phyloP scores from a whole-genome alignment of 2,797 vertebrate genomes.

The Meriones psammophilus region DNA sequence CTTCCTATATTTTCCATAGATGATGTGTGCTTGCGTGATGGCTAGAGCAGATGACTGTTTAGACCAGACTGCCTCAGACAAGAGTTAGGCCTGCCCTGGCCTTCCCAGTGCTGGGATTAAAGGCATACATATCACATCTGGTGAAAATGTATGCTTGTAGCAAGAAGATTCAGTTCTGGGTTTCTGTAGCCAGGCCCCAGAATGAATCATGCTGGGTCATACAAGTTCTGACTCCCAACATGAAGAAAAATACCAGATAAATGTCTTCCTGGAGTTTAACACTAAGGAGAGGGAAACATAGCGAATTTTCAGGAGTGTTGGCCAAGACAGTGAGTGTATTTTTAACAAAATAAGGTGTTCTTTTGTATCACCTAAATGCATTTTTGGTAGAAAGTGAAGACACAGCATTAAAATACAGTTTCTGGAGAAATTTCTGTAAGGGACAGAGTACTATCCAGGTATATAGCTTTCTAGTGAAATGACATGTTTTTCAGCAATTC shows the following conservation, averaged over 20 bases:
- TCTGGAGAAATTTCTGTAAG: slow-evolving; percentile 48
- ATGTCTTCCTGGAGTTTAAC: slow-evolving; percentile 23
- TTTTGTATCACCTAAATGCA: slow-evolving; percentile 15
- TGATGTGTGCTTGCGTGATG: too few species aligned
- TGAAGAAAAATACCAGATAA: background rate
- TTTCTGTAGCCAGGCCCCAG: slow-evolving; percentile 29
- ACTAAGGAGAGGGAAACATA: background rate
- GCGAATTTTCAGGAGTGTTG: slow-evolving; percentile 27
- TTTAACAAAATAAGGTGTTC: slow-evolving; percentile 57
- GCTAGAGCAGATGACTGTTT: background rate
- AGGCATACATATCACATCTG: background rate
- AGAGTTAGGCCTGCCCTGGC: background rate
- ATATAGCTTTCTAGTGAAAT: slow-evolving; percentile 48
- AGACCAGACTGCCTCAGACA: background rate
- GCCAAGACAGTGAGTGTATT: slow-evolving; percentile 4
- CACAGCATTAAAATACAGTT: slow-evolving; percentile 23
- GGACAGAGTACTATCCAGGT: slow-evolving; percentile 9
- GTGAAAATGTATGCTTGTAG: slow-evolving; percentile 43
- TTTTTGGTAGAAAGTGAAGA: slow-evolving; percentile 31
- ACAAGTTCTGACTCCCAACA: background rate
- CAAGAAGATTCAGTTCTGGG: slow-evolving; percentile 20
- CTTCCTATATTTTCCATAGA: background rate
- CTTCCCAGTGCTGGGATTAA: background rate
- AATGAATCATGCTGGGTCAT: background rate
- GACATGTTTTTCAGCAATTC: background rate